Evolutionary conservation across 2,113 vertebrate species (phyloP), one percentile per base, ranked within the genome.

Genomic region (Eurystomus gularis): DNA sequence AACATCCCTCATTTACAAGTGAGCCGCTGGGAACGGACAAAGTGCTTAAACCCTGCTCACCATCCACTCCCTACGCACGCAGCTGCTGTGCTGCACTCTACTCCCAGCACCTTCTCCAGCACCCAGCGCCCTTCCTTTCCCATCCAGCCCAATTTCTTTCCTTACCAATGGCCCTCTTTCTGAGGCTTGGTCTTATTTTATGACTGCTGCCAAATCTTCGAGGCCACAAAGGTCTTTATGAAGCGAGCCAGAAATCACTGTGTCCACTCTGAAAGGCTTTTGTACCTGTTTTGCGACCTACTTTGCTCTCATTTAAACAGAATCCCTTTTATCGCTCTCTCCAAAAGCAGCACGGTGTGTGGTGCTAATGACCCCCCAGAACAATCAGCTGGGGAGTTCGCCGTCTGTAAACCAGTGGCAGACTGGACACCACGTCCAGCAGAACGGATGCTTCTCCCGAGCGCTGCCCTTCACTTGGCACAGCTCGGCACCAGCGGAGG

Each of bases 71-170:
- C n/a, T n/a, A n/a, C n/a, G n/a, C n/a, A 68, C 9, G 4, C 62
- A 78, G 86, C 46, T 26, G 73, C 93, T 49, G 86, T 3, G 52
- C 94, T 57, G 88, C 77, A 57, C 83, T 78, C 90, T 19, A 1
- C 79, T 70, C 90, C 62, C 84, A 35, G 66, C 90, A 76, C 65
- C 93, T 85, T 89, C 90, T 4, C 84, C 90, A 77, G 83, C 52
- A 40, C 69, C 90, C 79, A 60, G 24, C 2, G 3, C 10, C 80
- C 69, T 65, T 49, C 77, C 49, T 60, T 39, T n/a, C 55, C 85
- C 13, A 0, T 44, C 73, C 85, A 48, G 54, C 24, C 49, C 75
- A 6, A 35, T 10, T 42, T 77, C 71, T 81, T 29, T 5, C 78
- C 69, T 14, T 29, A 39, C 23, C 19, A 31, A 1, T 0, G 2